Evolutionary conservation across 2,797 vertebrate genomes (phyloP).

Genomic region (Eutrigla gurnardus): DNA sequence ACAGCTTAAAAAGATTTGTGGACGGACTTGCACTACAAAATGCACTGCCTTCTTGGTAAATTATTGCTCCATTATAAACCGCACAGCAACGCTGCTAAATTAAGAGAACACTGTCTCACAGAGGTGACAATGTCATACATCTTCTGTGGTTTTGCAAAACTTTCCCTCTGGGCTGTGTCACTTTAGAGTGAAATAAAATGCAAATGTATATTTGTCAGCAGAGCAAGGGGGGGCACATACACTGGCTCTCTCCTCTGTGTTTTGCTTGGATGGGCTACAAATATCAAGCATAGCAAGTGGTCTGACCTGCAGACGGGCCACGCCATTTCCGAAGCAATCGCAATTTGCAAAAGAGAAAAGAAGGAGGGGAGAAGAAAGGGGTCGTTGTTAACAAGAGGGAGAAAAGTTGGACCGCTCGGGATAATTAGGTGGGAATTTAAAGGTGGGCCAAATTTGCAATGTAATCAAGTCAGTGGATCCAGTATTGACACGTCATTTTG

Average conservation of each 20-base stretch:
- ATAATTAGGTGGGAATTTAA: slow-evolving; percentile 77
- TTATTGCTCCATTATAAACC: slow-evolving; percentile 54
- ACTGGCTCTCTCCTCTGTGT: slow-evolving; percentile 42
- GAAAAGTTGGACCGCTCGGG: slow-evolving; percentile 62
- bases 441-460: slow-evolving; percentile 64
- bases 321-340: slow-evolving; percentile 66
- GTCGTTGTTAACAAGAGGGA: slow-evolving; percentile 70
- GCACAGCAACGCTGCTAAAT: slow-evolving; percentile 45
- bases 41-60: slow-evolving; percentile 50
- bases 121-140: slow-evolving; percentile 71
- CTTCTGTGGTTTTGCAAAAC: slow-evolving; percentile 64
- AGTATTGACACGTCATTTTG: slow-evolving; percentile 59
- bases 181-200: slow-evolving; percentile 70
- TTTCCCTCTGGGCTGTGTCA: slow-evolving; percentile 69
- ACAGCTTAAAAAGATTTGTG: slow-evolving; percentile 66
- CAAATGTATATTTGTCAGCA: slow-evolving; percentile 69
- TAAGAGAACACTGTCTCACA: slow-evolving; percentile 49
- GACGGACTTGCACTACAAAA: slow-evolving; percentile 49
- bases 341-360: slow-evolving; percentile 62
- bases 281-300: slow-evolving; percentile 58
- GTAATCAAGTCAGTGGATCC: slow-evolving; percentile 65
- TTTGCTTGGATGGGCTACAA: slow-evolving; percentile 65
- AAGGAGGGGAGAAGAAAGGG: slow-evolving; percentile 67
- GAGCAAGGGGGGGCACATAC: slow-evolving; percentile 59
- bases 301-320: slow-evolving; percentile 61